phyloP scores from a whole-genome alignment of 2,797 vertebrate species.

The Periparus ater region DNA sequence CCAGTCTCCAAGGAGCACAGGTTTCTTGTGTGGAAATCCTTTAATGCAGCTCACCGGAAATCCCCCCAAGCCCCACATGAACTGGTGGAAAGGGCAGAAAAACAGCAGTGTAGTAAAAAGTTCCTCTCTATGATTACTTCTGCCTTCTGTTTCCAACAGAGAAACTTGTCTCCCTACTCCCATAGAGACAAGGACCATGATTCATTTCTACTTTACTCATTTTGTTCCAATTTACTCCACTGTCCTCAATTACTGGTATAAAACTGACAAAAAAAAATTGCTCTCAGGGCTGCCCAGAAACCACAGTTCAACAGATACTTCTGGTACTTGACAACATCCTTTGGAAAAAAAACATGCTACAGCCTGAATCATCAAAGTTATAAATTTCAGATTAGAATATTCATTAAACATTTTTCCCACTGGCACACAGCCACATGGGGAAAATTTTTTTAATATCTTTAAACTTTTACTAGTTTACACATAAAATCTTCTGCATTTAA shows the following conservation, averaged over 20 bases:
- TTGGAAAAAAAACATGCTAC: background rate
- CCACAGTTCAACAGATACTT: conserved; percentile 16
- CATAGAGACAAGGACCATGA: background rate
- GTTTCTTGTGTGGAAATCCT: background rate
- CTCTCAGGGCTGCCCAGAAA: conserved; percentile 6
- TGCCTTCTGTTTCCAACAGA: background rate
- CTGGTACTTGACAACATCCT: background rate
- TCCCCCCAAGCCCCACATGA: accelerated
- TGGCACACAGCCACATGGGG: background rate
- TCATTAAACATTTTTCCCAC: conserved; percentile 27
- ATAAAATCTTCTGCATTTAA: conserved; percentile 36
- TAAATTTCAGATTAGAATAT: conserved; percentile 48
- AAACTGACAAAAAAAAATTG: background rate
- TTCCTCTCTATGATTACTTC: background rate
- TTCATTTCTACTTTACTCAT: background rate
- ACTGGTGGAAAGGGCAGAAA: background rate
- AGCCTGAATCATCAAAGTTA: conserved; percentile 14
- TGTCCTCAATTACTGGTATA: conserved; percentile 6
- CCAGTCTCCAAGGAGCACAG: background rate
- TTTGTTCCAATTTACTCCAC: background rate
- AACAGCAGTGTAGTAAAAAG: background rate
- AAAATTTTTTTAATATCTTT: conserved; percentile 34
- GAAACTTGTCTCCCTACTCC: background rate
- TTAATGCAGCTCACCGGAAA: background rate
- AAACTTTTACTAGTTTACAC: conserved; percentile 46